Percentiles rank a stretch among this genome's conserved stretches.
phyloP scores from a whole-genome alignment of 2,113 vertebrate genomes.

The Pelusios castaneus region DNA sequence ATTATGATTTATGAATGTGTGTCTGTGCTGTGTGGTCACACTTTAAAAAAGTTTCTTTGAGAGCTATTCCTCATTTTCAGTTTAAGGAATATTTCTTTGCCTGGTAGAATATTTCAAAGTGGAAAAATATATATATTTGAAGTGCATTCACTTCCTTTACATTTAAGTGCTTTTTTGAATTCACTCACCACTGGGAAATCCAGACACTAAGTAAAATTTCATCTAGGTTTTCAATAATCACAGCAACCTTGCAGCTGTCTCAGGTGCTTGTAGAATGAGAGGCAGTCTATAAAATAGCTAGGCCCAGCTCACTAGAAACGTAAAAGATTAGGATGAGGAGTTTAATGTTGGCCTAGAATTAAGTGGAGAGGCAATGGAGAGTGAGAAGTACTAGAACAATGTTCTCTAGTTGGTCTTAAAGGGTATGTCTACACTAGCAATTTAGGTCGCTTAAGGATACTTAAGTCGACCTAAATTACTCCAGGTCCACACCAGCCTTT shows the following conservation, averaged over 20 bases:
- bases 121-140: neutral
- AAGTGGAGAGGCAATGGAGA: neutral
- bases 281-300: neutral
- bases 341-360: neutral
- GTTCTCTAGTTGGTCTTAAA: neutral
- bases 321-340: neutral
- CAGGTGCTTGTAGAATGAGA: neutral
- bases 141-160: neutral
- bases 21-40: neutral
- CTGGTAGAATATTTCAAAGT: neutral
- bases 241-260: neutral
- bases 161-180: slow-evolving; percentile 19
- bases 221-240: neutral
- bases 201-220: neutral
- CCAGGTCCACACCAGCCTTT: no score
- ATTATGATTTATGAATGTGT: neutral
- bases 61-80: neutral
- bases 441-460: no score
- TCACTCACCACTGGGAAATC: neutral
- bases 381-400: neutral
- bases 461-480: no score
- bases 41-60: neutral
- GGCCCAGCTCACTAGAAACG: neutral
- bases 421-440: no score
- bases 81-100: neutral